phyloP scores from a whole-genome alignment of 2,113 vertebrate species.

The Suncus etruscus region DNA sequence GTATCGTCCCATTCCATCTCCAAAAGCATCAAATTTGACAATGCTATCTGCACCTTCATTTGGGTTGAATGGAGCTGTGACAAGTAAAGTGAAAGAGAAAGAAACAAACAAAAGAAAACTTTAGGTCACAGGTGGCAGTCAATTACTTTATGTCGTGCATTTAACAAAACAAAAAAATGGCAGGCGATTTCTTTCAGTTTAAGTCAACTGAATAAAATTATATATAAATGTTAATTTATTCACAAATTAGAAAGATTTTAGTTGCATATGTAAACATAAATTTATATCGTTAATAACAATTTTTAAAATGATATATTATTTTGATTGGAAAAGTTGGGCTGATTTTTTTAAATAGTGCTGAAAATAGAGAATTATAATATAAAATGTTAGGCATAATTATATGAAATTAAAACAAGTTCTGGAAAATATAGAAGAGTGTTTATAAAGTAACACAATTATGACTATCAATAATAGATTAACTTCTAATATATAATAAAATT shows the following conservation, averaged over 20 bases:
- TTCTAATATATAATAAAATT: neutral
- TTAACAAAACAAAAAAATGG: slow-evolving; percentile 34
- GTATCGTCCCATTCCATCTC: slow-evolving; percentile 96
- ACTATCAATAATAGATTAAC: neutral
- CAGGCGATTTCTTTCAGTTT: neutral
- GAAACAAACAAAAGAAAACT: slow-evolving; percentile 45
- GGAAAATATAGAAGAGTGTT: neutral
- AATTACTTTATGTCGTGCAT: slow-evolving; percentile 25
- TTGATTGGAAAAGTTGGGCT: neutral
- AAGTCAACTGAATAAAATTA: neutral
- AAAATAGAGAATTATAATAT: neutral
- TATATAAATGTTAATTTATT: neutral
- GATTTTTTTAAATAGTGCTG: neutral
- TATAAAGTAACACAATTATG: neutral
- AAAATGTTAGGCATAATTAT: neutral
- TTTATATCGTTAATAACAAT: neutral
- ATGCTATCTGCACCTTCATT: slow-evolving; percentile 90
- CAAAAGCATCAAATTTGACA: slow-evolving; percentile 97
- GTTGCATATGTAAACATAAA: neutral
- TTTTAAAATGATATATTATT: neutral
- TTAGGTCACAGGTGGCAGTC: slow-evolving; percentile 53
- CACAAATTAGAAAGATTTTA: neutral
- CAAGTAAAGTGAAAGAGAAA: slow-evolving; percentile 59
- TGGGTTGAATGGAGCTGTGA: slow-evolving; percentile 94
- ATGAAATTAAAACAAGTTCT: neutral